phyloP scores from a whole-genome alignment of 1,140 invertebrate species.

The Camponotus vicinus region DNA sequence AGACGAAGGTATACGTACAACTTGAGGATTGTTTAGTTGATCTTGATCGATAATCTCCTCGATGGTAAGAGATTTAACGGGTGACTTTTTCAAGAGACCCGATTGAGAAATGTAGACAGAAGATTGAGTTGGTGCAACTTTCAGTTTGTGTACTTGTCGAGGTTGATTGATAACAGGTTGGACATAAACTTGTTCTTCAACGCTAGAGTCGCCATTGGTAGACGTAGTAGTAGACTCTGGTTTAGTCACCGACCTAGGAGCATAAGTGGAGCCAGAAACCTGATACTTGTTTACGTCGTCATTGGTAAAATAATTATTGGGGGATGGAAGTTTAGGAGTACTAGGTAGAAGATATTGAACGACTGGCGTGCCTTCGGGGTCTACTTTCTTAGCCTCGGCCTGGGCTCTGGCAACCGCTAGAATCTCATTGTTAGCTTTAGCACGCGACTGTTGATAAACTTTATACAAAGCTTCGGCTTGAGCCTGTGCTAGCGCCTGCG shows the following conservation, averaged over 20 bases:
- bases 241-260: conserved; percentile 78
- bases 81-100: conserved; percentile 81
- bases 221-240: conserved; percentile 49
- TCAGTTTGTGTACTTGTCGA: conserved; percentile 81
- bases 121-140: conserved; percentile 76
- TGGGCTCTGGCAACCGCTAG: conserved; percentile 80
- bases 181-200: conserved; percentile 64
- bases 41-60: conserved; percentile 81
- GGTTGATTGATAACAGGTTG: conserved; percentile 79
- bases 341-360: conserved; percentile 82
- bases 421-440: conserved; percentile 82
- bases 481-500: conserved; percentile 83
- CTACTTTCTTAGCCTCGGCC: conserved; percentile 75
- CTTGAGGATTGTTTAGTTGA: conserved; percentile 71
- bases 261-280: conserved; percentile 79
- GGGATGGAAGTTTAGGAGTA: conserved; percentile 77
- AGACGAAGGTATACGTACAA: conserved; percentile 76
- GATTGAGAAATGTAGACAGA: conserved; percentile 82
- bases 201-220: conserved; percentile 15
- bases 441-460: conserved; percentile 77
- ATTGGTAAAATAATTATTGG: conserved; percentile 79
- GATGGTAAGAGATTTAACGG: conserved; percentile 81
- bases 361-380: conserved; percentile 81
- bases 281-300: conserved; percentile 81
- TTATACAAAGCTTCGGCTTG: conserved; percentile 83